Percentiles rank a stretch among this genome's conserved stretches.
Conservation (phyloP, 35 echinoderm and acorn worm genomes). For the Holothuria glaberrima region DNA sequence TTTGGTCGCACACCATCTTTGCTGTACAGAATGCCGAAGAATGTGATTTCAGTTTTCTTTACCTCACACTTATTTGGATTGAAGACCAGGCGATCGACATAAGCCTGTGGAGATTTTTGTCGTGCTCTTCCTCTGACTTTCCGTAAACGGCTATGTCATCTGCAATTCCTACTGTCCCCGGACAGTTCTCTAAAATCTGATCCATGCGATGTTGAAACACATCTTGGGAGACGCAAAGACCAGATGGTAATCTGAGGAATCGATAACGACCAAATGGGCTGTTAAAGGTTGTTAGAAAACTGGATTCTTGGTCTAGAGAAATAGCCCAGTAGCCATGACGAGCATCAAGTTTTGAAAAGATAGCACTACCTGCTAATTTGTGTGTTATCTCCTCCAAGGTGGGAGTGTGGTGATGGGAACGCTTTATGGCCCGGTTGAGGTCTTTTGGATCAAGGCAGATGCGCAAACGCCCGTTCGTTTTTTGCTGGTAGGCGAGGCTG, state of each 20-base stretch:
- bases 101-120: slow-evolving; percentile 45
- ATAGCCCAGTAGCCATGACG: slow-evolving; percentile 64
- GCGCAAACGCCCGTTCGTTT: slow-evolving; percentile 52
- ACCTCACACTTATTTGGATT: slow-evolving; percentile 60
- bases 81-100: slow-evolving; percentile 40
- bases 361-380: slow-evolving; percentile 29
- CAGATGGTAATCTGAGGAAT: slow-evolving; percentile 62
- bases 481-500: slow-evolving; percentile 45
- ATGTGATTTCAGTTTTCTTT: slow-evolving; percentile 46
- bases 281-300: slow-evolving; percentile 62
- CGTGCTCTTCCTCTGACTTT: slow-evolving; percentile 29
- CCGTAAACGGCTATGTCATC: slow-evolving; percentile 71
- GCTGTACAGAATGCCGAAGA: slow-evolving; percentile 50
- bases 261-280: slow-evolving; percentile 66
- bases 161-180: slow-evolving; percentile 72
- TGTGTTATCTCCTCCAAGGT: slow-evolving; percentile 81
- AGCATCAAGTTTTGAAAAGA: slow-evolving; percentile 74
- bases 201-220: slow-evolving; percentile 74
- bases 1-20: slow-evolving; percentile 41
- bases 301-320: slow-evolving; percentile 42
- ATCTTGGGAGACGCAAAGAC: slow-evolving; percentile 54
- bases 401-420: slow-evolving; percentile 59
- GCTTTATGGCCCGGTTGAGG: slow-evolving; percentile 63
- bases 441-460: slow-evolving; percentile 82
- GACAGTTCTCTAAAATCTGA: slow-evolving; percentile 45